Conservation (phyloP, 1,140 invertebrate species). For the Varroa destructor region DNA sequence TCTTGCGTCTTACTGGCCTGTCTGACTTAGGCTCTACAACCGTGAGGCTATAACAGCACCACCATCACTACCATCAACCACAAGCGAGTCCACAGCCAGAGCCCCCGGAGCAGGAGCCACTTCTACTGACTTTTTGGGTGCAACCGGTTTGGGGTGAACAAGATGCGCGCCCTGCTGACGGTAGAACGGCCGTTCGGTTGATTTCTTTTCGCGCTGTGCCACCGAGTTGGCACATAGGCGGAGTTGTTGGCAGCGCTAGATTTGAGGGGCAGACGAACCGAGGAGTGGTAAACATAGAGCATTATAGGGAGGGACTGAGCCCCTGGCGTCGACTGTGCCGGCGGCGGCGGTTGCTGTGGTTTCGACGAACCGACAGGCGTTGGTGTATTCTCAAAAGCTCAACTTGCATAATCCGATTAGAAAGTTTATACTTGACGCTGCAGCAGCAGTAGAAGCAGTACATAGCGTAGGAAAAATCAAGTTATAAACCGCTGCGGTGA, state of each 20-base stretch:
- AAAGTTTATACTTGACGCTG: constrained; percentile 24
- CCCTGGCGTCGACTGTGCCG: neutral
- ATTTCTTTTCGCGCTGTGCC: neutral
- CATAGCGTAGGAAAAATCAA: constrained; percentile 16
- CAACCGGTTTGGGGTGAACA: neutral
- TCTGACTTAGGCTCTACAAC: too few relatives aligned
- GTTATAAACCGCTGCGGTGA: constrained; percentile 22
- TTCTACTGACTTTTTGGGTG: neutral
- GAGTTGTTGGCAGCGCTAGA: neutral
- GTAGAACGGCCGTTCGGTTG: neutral
- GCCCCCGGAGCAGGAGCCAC: neutral
- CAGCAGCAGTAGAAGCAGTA: too few relatives aligned
- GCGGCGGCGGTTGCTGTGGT: neutral
- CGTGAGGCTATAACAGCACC: too few relatives aligned
- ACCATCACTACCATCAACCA: too few relatives aligned
- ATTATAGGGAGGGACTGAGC: neutral
- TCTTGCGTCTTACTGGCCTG: too few relatives aligned
- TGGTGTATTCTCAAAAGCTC: constrained; percentile 16
- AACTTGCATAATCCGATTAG: constrained; percentile 29
- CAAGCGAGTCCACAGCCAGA: neutral
- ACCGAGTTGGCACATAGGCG: neutral
- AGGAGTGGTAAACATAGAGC: neutral
- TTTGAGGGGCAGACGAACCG: neutral
- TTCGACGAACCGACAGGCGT: too few relatives aligned
- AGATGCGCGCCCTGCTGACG: neutral